Evolutionary conservation across 2,797 vertebrate genomes (phyloP), one percentile per base, ranked within the genome.

Genomic region (Choloepus didactylus): DNA sequence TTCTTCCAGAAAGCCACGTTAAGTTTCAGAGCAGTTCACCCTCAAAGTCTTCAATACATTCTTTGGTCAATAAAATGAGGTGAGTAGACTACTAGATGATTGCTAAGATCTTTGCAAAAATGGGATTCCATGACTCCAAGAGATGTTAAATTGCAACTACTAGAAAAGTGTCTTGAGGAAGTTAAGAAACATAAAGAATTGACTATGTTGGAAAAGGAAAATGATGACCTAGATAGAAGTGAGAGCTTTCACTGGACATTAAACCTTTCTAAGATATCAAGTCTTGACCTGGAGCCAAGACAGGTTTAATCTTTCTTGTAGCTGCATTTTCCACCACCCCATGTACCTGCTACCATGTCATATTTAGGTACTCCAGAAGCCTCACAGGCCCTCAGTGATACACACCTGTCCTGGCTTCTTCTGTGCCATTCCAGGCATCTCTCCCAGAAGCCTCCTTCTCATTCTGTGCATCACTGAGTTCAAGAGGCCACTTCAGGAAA

Each of bases 1-100:
- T 77, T 89, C 31, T 79, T 94, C 62, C 64, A 72, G 25, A 92
- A 76, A 93, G 67, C 51, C 54, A 92, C 62, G 15, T n/a, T 5
- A 90, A 11, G 64, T 75, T 89, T 87, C 64, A 83, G 31, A 44
- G 38, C 16, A 11, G 15, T 41, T 89, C 75, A 54, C 21, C 38
- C 27, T 87, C 73, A 54, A 90, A 59, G 38, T 64, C 51, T 73
- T 81, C 54, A 76, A 18, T 41, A 31, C 7, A n/a, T 81, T 88
- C 41, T 87, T 92, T 29, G 56, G 10, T 60, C 62, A 84, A 64
- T 29, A 66, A 90, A 85, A 86, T 51, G 16, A 77, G 23, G 72
- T 15, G 1, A 56, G 10, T n/a, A 16, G 14, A 60, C 51, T 16
- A 73, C 35, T 6, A 81, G 49, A 35, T 72, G 19, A 60, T 77